These are phyloP conservation scores for Caenorhabditis panamensis DNA, from an alignment of 2,888 invertebrate genomes.

Conservation along the genomic window DNA sequence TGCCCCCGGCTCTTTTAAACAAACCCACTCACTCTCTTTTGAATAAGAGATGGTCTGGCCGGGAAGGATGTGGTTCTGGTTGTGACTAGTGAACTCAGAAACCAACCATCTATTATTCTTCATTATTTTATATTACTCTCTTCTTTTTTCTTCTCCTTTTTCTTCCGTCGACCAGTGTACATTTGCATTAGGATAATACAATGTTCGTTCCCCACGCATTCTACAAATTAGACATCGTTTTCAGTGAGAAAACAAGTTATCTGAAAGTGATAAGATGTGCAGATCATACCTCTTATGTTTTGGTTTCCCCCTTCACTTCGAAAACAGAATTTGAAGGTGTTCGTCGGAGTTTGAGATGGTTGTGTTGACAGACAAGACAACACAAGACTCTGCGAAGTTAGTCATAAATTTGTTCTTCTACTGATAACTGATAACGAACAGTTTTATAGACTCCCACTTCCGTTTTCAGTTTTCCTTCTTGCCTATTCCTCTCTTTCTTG, in stretches of 20 bases:
- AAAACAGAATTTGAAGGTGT: background rate
- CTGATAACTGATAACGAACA: background rate
- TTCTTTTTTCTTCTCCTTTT: background rate
- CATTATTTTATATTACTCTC: background rate
- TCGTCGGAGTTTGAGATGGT: background rate
- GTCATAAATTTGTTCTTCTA: background rate
- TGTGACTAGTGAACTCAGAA: background rate
- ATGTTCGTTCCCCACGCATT: slow-evolving; percentile 11
- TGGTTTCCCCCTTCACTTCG: background rate
- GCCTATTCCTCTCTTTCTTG: background rate
- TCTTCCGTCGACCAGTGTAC: slow-evolving; percentile 16
- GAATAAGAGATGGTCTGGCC: background rate
- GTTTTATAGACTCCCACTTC: slow-evolving; percentile 8
- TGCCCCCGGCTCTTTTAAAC: background rate
- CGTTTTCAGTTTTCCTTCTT: background rate
- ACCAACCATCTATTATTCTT: slow-evolving; percentile 3
- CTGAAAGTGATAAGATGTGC: background rate
- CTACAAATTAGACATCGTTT: background rate
- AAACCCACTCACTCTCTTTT: background rate
- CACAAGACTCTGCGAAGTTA: background rate
- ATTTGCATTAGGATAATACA: slow-evolving; percentile 41
- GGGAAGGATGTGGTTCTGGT: background rate
- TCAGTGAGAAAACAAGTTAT: slow-evolving; percentile 4
- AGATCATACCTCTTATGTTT: background rate
- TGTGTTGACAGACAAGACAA: background rate